Conservation (phyloP, 2,888 invertebrate genomes). For the Nymphalis c-album region DNA sequence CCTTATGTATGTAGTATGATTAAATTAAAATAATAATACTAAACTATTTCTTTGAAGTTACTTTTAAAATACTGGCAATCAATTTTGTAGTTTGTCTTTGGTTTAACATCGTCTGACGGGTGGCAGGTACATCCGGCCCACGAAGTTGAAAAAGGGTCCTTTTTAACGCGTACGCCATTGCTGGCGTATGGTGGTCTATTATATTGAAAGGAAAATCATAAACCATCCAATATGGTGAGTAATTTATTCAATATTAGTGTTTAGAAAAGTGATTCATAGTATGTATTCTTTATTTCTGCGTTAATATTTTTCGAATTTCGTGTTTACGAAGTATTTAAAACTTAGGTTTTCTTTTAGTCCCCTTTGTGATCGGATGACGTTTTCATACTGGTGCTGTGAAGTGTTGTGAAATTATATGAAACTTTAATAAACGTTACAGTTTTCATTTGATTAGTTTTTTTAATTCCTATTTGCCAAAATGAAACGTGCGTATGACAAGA, state of each 20-base stretch:
- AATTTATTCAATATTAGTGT: constrained; percentile 58
- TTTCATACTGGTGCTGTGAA: constrained; percentile 62
- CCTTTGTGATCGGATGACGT: constrained; percentile 76
- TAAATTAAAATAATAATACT: neutral
- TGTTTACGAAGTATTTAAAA: constrained; percentile 47
- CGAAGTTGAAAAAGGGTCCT: constrained; percentile 61
- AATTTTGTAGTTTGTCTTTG: constrained; percentile 53
- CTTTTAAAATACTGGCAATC: constrained; percentile 44
- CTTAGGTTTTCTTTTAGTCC: constrained; percentile 51
- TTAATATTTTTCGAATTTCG: constrained; percentile 60
- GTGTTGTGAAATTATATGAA: constrained; percentile 45
- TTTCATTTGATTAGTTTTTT: constrained; percentile 4
- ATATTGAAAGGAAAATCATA: constrained; percentile 87
- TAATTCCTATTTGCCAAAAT: constrained; percentile 40
- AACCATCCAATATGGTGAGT: constrained; percentile 92
- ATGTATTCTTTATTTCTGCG: constrained; percentile 51
- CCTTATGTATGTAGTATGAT: neutral
- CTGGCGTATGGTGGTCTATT: constrained; percentile 90
- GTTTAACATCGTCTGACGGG: constrained; percentile 51
- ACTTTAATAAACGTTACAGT: constrained; percentile 15
- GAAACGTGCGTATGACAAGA: constrained; percentile 60
- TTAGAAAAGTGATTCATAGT: constrained; percentile 55
- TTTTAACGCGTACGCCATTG: constrained; percentile 94
- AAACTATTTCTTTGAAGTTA: neutral
- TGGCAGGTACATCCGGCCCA: constrained; percentile 66